Evolutionary conservation across 35 echinoderm and acorn worm species (phyloP).

Genomic region (Anneissia japonica): DNA sequence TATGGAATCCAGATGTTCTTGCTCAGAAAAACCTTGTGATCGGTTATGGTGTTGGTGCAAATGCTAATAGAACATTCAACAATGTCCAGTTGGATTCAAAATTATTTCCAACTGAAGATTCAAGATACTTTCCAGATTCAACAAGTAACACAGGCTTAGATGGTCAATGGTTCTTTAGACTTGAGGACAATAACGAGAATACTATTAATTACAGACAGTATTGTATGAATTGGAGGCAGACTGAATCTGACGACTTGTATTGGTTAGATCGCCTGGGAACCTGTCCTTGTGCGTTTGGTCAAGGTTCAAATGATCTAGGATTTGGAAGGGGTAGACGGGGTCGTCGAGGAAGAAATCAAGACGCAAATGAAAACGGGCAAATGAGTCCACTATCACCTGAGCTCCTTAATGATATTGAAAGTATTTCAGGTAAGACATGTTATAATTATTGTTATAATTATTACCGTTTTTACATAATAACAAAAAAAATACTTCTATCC

Average conservation of each 20-base stretch:
- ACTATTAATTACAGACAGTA: conserved; percentile 36
- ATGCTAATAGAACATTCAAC: conserved; percentile 19
- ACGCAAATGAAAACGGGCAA: not conserved
- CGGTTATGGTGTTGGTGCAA: conserved; percentile 52
- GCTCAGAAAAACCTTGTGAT: conserved; percentile 61
- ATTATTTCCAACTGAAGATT: conserved; percentile 24
- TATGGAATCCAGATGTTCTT: conserved; percentile 57
- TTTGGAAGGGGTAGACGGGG: not conserved
- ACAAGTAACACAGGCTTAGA: conserved; percentile 13
- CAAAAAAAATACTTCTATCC: too few relatives aligned
- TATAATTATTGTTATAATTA: not conserved
- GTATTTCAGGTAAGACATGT: not conserved
- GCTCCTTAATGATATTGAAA: not conserved
- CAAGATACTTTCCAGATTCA: conserved; percentile 55
- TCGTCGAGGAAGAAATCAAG: not conserved
- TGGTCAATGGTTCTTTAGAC: conserved; percentile 40
- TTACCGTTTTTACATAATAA: too few relatives aligned
- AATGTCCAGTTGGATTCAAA: conserved; percentile 42
- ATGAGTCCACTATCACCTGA: not conserved
- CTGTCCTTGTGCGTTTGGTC: conserved; percentile 21
- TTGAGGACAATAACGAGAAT: conserved; percentile 29
- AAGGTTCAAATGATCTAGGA: conserved; percentile 11
- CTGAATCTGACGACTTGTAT: not conserved
- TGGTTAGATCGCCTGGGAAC: conserved; percentile 22
- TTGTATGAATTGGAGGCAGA: conserved; percentile 28